Evolutionary conservation across 2,797 vertebrate genomes (phyloP), one percentile per base, ranked within the genome.

Genomic region (Phrynocephalus vlangalii): DNA sequence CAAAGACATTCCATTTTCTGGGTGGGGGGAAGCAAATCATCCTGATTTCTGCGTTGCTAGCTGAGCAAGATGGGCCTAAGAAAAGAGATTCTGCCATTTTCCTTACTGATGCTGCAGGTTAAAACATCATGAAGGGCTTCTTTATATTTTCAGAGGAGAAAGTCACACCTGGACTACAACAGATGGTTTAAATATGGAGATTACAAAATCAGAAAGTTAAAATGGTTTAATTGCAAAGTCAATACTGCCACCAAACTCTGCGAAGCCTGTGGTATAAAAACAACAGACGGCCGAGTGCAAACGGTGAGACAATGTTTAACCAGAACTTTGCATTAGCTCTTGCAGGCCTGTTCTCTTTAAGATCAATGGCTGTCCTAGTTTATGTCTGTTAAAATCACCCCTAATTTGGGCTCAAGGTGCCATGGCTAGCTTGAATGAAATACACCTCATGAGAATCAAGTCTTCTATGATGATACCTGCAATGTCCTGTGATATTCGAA

Each of bases 141-240:
- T 97, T 63, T 63, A 94, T 96, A 96, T 96, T 93, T 91, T 93
- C 93, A 94, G 93, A 95, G 92, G 94, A 96, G 97, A 84, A 95
- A 97, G 97, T 97, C 95, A 92, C 11, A 93, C 92, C 95, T 94
- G 93, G 93, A 94, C 96, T 95, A 96, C 96, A 98, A 98, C 99
- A 99, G 99, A 99, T 99, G 99, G 99, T 94, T 97, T 97, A 97
- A 98, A 98, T 98, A 97, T 96, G 93, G 97, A 98, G 98, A 99
- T 99, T 99, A 98, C 98, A 98, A 98, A 98, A 98, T 98, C 97
- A 98, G 97, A 97, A 98, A 97, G 97, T 98, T 98, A 98, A 99
- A 98, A 99, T 98, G 98, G 98, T 99, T 99, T 99, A 99, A 99
- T 99, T 99, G 98, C 99, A 98, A 98, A 98, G 99, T 99, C 98